Percentiles rank a stretch among this genome's conserved stretches.
These are phyloP conservation scores for Ptilodon capucinus DNA, from an alignment of 2,888 invertebrate genomes.

Conservation along the genomic window DNA sequence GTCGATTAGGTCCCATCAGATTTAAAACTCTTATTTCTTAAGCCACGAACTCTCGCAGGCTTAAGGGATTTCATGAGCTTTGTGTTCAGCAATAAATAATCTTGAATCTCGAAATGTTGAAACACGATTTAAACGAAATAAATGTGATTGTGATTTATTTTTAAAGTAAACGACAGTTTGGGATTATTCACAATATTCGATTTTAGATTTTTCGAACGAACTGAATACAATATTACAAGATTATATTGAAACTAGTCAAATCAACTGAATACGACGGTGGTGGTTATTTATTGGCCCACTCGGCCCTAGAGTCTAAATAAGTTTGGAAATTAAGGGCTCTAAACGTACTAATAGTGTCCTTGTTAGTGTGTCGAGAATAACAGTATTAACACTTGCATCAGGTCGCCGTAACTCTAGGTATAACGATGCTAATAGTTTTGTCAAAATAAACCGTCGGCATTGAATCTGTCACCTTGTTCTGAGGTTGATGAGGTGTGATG, in stretches of 20 bases:
- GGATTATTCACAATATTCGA: not conserved
- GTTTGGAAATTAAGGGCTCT: not conserved
- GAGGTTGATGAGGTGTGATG: constrained; percentile 6
- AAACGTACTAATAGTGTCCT: constrained; percentile 13
- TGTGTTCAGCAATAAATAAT: not conserved
- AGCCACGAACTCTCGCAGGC: constrained; percentile 2
- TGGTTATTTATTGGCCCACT: not conserved
- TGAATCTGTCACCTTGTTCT: constrained; percentile 17
- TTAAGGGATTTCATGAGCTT: constrained; percentile 5
- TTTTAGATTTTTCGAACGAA: no score
- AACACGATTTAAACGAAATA: not conserved
- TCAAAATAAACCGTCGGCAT: constrained; percentile 16
- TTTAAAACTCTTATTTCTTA: constrained; percentile 12
- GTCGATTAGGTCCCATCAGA: constrained; percentile 5
- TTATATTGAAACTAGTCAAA: no score
- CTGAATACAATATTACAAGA: no score
- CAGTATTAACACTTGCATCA: constrained; percentile 6
- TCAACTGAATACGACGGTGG: not conserved
- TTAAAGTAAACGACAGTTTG: not conserved
- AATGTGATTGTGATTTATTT: not conserved
- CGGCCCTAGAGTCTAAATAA: not conserved
- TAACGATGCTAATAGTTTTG: constrained; percentile 11
- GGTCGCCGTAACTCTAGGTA: constrained; percentile 7
- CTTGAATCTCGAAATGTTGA: not conserved
- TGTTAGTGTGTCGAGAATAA: constrained; percentile 17